phyloP scores from a whole-genome alignment of 1,140 invertebrate species.

The Drosophila takahashii region DNA sequence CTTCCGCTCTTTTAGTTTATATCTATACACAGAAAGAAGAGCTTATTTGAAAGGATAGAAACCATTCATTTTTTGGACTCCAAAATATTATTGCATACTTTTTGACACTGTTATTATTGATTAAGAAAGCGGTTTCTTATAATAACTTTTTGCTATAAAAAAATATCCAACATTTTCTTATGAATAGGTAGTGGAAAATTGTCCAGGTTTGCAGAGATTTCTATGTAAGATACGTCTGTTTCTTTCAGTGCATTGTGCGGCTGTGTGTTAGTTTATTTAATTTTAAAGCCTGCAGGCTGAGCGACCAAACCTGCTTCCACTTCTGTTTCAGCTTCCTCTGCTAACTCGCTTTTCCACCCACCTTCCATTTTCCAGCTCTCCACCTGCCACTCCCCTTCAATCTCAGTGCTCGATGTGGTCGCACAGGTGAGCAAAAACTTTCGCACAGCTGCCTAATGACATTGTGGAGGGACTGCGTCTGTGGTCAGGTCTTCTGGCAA shows the following conservation, averaged over 20 bases:
- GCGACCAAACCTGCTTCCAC: conserved; percentile 36
- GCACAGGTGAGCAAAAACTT: conserved; percentile 58
- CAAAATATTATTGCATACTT: too few species aligned
- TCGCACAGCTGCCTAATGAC: conserved; percentile 55
- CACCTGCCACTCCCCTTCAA: background rate
- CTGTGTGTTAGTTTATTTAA: conserved; percentile 68
- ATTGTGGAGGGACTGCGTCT: conserved; percentile 48
- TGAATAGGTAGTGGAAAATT: too few species aligned
- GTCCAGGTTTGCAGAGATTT: too few species aligned
- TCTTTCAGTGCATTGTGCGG: background rate
- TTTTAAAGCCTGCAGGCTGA: conserved; percentile 58
- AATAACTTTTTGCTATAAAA: too few species aligned
- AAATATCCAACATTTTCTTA: too few species aligned
- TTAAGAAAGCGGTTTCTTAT: too few species aligned
- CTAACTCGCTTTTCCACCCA: background rate
- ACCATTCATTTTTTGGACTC: too few species aligned
- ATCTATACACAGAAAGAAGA: background rate
- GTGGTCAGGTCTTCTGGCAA: conserved; percentile 32
- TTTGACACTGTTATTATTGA: too few species aligned
- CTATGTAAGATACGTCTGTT: background rate
- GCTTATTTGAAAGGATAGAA: too few species aligned
- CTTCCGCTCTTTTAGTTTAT: conserved; percentile 5
- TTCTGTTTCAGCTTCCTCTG: conserved; percentile 23
- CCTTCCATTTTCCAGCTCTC: background rate
- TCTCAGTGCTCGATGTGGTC: conserved; percentile 21